Evolutionary conservation across 2,888 invertebrate genomes (phyloP), one percentile per base, ranked within the genome.

Genomic region (Charanyca ferruginea): DNA sequence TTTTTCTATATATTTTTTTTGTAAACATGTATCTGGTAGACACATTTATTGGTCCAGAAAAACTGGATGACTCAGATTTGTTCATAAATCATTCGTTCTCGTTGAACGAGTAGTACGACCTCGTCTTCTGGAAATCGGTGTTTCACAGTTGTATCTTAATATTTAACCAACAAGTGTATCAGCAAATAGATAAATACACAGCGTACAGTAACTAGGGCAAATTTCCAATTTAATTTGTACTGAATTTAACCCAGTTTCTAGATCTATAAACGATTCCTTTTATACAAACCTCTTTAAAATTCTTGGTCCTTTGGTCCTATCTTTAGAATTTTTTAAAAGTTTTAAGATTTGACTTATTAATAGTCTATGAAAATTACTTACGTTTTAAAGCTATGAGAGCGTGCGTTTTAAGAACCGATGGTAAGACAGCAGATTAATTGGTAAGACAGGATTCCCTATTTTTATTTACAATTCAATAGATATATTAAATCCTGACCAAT

Each of bases 51-150:
- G 45, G 22, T 53, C 13, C 9, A 44, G 25, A 72, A 47, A 52
- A 57, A 57, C n/a, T 9, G 38, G 5, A 18, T 73, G 73, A 62
- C 9, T 73, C 78, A 73, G 59, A 13, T 32, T 23, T 13, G 16
- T 4, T n/a, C 4, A 59, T 70, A 60, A 70, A 71, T 71, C 71
- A 60, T 54, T 76, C 71, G 25, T 9, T 49, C 44, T 2, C 11
- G 3, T 11, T 3, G 16, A 11, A 5, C 3, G 25, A 16, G 13
- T 48, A 32, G 49, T 9, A 41, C 45, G 20, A 28, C 20, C n/a
- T 35, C n/a, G n/a, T n/a, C 51, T 48, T 38, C 52, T 58, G 70
- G 52, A 53, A 53, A 53, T 35, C 35, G 1, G 28, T 23, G 9
- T 38, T 76, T 41, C 53, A 2, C 75, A 67, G 48, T 38, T 67